Conservation (phyloP, 2,113 vertebrate species). For the Ornithorhynchus anatinus region DNA sequence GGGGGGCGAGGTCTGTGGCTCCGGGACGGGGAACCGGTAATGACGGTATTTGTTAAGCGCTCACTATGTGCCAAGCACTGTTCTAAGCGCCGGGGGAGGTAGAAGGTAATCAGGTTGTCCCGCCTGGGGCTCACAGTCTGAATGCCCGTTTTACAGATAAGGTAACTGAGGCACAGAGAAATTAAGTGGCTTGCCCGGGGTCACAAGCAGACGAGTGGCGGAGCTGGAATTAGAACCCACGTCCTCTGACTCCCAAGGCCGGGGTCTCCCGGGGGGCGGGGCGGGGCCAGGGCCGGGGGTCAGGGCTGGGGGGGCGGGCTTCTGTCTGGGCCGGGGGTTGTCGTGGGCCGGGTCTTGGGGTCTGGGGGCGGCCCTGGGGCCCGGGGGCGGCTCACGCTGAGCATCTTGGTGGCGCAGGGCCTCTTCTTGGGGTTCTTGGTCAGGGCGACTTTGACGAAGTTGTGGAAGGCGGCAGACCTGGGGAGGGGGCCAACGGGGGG, state of each 20-base stretch:
- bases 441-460: slow-evolving; percentile 86
- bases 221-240: too few relatives aligned
- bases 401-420: slow-evolving; percentile 84
- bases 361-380: background rate
- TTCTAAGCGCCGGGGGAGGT: too few relatives aligned
- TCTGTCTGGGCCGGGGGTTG: background rate
- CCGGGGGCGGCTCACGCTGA: slow-evolving; percentile 84
- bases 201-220: too few relatives aligned
- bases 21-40: background rate
- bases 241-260: too few relatives aligned
- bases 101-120: too few relatives aligned
- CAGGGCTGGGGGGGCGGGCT: too few relatives aligned
- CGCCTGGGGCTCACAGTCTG: too few relatives aligned
- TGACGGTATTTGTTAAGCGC: too few relatives aligned
- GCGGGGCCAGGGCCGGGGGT: background rate
- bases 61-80: too few relatives aligned
- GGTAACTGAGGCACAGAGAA: background rate
- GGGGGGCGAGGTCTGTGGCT: background rate
- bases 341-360: background rate
- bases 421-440: slow-evolving; percentile 90
- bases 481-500: background rate
- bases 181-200: too few relatives aligned
- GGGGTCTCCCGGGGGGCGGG: background rate
- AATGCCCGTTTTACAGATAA: too few relatives aligned
- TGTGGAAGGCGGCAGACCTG: slow-evolving; percentile 86